These are phyloP conservation scores for Elysia chlorotica DNA, from an alignment of 1,140 invertebrate species.

Conservation along the genomic window DNA sequence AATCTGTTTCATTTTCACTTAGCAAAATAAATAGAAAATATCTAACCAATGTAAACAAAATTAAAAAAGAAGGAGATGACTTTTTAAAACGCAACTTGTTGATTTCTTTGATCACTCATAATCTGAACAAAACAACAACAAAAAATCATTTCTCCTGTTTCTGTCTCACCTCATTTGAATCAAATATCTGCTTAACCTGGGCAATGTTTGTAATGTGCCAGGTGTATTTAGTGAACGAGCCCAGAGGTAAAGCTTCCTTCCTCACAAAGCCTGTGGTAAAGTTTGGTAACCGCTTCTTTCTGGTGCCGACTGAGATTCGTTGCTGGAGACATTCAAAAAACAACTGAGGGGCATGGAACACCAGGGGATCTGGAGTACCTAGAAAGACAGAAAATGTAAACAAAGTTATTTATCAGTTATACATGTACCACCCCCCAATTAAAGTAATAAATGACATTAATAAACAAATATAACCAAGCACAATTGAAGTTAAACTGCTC, in stretches of 20 bases:
- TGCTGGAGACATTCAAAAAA: conserved; percentile 77
- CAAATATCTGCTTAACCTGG: conserved; percentile 79
- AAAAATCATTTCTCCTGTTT: not conserved
- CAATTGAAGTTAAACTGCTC: no score
- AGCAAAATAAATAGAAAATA: not conserved
- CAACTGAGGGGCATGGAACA: conserved; percentile 74
- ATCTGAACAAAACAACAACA: not conserved
- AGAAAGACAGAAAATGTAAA: no score
- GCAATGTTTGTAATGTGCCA: conserved; percentile 78
- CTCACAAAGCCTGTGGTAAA: conserved; percentile 66
- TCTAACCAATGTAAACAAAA: no score
- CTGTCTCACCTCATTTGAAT: conserved; percentile 69
- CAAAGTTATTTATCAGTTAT: no score
- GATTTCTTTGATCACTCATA: no score
- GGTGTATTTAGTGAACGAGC: conserved; percentile 75
- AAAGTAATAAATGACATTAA: no score
- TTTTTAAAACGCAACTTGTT: no score
- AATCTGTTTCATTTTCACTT: conserved; percentile 4
- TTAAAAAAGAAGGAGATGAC: no score
- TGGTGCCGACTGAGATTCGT: conserved; percentile 70
- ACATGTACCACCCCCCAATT: no score
- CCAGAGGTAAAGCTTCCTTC: conserved; percentile 71
- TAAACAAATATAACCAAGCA: no score
- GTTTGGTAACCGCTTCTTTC: conserved; percentile 75
- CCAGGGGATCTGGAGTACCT: conserved; percentile 70